A percentile compares a stretch with the other conserved stretches of the same genome.
Evolutionary conservation across 2,797 vertebrate species (phyloP).

Genomic region (Acridotheres tristis): DNA sequence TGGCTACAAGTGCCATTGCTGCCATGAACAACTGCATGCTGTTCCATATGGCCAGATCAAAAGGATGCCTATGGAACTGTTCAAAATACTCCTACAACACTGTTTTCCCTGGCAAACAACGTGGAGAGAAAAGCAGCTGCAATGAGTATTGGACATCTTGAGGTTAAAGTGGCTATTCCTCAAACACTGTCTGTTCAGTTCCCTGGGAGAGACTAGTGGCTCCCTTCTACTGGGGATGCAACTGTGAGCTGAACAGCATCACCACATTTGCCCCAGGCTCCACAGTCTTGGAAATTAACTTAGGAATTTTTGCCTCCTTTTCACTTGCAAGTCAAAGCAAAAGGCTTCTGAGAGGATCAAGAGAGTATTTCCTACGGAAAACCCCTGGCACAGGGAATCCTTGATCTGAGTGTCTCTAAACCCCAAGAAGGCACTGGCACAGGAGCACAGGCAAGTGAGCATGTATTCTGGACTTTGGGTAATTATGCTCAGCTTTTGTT

Average conservation of each 20-base stretch:
- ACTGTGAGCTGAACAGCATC: neutral
- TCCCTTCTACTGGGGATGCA: neutral
- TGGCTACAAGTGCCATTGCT: neutral
- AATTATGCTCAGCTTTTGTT: neutral
- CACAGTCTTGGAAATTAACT: neutral
- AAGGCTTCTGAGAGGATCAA: neutral
- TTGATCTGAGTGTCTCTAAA: neutral
- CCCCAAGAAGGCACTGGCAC: neutral
- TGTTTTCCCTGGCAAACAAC: neutral
- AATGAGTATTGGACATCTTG: neutral
- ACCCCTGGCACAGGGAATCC: neutral
- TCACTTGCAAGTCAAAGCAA: neutral
- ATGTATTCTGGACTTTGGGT: neutral
- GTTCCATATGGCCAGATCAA: neutral
- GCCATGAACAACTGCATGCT: neutral
- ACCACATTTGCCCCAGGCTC: neutral
- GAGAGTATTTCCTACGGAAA: neutral
- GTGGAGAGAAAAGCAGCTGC: neutral
- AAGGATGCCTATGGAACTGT: neutral
- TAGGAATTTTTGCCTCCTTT: neutral
- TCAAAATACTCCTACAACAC: neutral
- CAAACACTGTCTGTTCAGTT: neutral
- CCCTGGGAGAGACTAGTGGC: neutral
- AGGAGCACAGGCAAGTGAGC: accelerated
- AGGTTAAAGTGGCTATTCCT: neutral